phyloP scores from a whole-genome alignment of 1,140 invertebrate genomes.

The Palaemon carinicauda region DNA sequence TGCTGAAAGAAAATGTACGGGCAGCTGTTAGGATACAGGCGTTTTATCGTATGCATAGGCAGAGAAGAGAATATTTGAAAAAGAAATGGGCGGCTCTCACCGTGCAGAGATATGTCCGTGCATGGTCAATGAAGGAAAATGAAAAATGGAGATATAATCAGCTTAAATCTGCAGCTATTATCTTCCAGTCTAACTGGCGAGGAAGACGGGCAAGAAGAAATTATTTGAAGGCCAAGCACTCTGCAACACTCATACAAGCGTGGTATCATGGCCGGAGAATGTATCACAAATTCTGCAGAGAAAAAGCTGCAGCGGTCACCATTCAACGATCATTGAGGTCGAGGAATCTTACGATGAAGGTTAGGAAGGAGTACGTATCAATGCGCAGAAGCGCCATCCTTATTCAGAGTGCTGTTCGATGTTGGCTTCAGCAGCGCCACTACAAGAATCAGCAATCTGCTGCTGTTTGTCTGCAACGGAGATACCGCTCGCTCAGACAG shows the following conservation, averaged over 20 bases:
- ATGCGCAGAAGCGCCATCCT: background rate
- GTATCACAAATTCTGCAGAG: background rate
- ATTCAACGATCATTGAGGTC: slow-evolving; percentile 1
- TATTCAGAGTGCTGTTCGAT: slow-evolving; percentile 21
- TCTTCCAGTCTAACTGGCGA: background rate
- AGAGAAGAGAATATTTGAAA: background rate
- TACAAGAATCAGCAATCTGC: background rate
- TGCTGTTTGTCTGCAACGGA: background rate
- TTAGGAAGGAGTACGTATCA: background rate
- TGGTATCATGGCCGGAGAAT: background rate
- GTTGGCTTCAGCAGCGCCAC: background rate
- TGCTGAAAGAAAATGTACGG: background rate
- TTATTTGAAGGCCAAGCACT: slow-evolving; percentile 11
- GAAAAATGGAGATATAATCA: background rate
- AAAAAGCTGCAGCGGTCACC: slow-evolving; percentile 1
- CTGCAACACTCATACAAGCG: slow-evolving; percentile 25
- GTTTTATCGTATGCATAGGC: background rate
- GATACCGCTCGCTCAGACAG: background rate
- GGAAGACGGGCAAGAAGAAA: background rate
- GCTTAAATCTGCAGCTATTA: background rate
- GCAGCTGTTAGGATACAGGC: background rate
- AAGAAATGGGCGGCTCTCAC: background rate
- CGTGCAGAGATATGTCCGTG: background rate
- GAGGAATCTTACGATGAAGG: background rate
- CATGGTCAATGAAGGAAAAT: background rate